Evolutionary conservation across 2,113 vertebrate genomes (phyloP).

Genomic region (Pimephales promelas): DNA sequence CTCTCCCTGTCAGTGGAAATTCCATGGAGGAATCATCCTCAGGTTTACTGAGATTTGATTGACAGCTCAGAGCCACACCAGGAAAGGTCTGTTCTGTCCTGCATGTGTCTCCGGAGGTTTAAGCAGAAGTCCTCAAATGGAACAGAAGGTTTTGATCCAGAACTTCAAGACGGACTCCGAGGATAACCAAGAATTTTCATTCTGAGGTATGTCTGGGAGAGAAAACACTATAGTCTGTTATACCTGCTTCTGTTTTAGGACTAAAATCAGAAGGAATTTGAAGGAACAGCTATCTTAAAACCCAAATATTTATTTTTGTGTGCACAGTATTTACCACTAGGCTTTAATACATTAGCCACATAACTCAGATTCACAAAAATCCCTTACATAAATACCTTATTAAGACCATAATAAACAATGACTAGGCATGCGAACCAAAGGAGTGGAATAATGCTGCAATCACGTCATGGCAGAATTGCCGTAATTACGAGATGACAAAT

Average conservation of each 20-base stretch:
- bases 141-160: constrained; percentile 25
- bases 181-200: constrained; percentile 4
- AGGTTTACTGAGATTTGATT: constrained; percentile 30
- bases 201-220: constrained; percentile 11
- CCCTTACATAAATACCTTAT: background rate
- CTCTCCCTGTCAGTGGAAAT: constrained; percentile 31
- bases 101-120: constrained; percentile 5
- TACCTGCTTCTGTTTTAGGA: background rate
- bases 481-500: background rate
- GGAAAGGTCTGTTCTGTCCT: constrained; percentile 17
- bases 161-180: constrained; percentile 1
- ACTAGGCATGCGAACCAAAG: background rate
- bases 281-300: background rate
- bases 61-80: constrained; percentile 38
- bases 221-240: background rate
- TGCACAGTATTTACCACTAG: background rate
- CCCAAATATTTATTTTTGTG: background rate
- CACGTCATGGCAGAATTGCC: background rate
- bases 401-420: background rate
- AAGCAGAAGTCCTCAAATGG: constrained; percentile 1
- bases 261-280: background rate
- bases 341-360: background rate
- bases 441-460: background rate
- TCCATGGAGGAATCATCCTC: constrained; percentile 32
- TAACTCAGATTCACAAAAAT: background rate